Evolutionary conservation across 1,140 invertebrate genomes (phyloP).

Genomic region (Conus ventricosus): DNA sequence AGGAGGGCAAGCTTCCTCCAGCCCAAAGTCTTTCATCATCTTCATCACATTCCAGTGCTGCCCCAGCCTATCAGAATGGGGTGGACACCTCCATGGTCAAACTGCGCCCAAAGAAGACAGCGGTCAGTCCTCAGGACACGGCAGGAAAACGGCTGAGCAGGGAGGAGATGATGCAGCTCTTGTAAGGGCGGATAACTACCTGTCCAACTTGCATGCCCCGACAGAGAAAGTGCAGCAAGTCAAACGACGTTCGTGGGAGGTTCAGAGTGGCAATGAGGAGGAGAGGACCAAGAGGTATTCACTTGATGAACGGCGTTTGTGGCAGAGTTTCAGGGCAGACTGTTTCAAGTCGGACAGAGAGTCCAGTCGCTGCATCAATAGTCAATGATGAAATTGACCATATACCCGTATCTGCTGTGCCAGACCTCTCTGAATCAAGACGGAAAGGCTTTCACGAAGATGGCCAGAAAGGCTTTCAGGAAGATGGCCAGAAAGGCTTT

Average conservation of each 20-base stretch:
- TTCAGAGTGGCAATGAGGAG: conserved; percentile 38
- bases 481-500: no score
- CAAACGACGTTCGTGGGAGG: conserved; percentile 54
- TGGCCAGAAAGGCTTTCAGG: no score
- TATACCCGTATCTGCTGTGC: background rate
- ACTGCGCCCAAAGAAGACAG: conserved; percentile 37
- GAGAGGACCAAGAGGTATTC: conserved; percentile 24
- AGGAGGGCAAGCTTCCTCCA: conserved; percentile 16
- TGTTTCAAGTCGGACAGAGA: background rate
- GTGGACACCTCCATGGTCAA: conserved; percentile 24
- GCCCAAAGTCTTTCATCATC: conserved; percentile 28
- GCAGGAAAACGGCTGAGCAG: conserved; percentile 54
- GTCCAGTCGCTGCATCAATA: background rate
- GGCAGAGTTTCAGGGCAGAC: background rate
- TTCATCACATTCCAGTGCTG: conserved; percentile 41
- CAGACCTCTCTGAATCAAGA: background rate
- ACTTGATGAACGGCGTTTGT: conserved; percentile 20
- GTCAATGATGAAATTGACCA: background rate
- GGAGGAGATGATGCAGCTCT: conserved; percentile 64
- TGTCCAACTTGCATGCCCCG: conserved; percentile 40
- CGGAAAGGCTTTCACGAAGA: background rate
- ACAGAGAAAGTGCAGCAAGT: conserved; percentile 35
- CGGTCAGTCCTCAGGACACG: background rate
- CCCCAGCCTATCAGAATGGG: background rate
- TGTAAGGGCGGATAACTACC: conserved; percentile 62